Percentiles rank a stretch among this genome's conserved stretches.
Conservation (phyloP, 2,888 invertebrate genomes). For the Polydrusus tereticollis region DNA sequence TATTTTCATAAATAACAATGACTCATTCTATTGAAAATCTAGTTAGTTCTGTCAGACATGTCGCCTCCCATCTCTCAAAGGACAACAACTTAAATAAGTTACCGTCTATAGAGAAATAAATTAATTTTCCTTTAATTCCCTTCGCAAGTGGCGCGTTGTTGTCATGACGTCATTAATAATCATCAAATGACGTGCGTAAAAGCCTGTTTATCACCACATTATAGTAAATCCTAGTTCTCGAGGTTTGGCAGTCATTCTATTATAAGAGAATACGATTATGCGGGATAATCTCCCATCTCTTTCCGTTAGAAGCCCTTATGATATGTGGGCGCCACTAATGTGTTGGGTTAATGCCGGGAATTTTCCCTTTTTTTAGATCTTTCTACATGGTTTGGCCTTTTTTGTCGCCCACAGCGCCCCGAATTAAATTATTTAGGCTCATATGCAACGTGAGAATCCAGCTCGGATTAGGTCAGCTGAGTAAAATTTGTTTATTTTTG, state of each 20-base stretch:
- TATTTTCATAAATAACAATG: no score
- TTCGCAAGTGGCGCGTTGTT: neutral
- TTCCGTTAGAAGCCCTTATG: neutral
- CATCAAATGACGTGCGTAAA: slow-evolving; percentile 3
- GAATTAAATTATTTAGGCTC: neutral
- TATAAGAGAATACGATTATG: slow-evolving; percentile 8
- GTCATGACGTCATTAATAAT: slow-evolving; percentile 12
- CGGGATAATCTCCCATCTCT: slow-evolving; percentile 6
- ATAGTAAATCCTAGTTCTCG: slow-evolving; percentile 7
- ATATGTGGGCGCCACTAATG: slow-evolving; percentile 9
- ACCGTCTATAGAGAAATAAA: slow-evolving; percentile 11
- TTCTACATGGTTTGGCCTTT: slow-evolving; percentile 2
- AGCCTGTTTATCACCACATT: slow-evolving; percentile 6
- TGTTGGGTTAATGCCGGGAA: slow-evolving; percentile 1
- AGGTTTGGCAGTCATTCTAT: slow-evolving; percentile 6
- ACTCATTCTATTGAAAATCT: neutral
- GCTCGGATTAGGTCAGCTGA: neutral
- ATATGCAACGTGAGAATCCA: neutral
- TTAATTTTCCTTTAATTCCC: neutral
- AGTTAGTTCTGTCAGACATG: neutral
- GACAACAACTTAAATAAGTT: slow-evolving; percentile 6
- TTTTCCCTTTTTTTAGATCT: neutral
- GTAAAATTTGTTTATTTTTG: neutral
- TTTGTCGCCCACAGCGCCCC: neutral
- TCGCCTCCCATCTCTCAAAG: neutral